Evolutionary conservation across 2,888 invertebrate genomes (phyloP).

Genomic region (Dynastes grantii): DNA sequence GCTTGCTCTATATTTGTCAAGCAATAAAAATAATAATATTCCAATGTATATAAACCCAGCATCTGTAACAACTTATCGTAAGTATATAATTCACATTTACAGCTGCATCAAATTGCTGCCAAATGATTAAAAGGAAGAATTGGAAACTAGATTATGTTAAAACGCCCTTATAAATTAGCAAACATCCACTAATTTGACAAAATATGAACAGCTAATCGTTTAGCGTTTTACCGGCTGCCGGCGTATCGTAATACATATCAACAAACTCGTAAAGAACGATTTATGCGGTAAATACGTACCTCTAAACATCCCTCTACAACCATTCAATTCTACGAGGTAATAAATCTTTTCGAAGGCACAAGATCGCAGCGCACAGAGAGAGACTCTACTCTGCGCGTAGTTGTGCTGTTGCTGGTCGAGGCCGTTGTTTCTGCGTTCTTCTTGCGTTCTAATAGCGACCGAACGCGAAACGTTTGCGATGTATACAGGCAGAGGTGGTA

Average conservation of each 20-base stretch:
- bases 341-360: slow-evolving; percentile 64
- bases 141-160: not conserved
- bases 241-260: slow-evolving; percentile 54
- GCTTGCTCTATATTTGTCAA: no score
- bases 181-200: slow-evolving; percentile 46
- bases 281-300: slow-evolving; percentile 68
- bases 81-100: no score
- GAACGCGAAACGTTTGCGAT: slow-evolving; percentile 49
- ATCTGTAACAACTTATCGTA: no score
- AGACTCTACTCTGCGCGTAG: slow-evolving; percentile 25
- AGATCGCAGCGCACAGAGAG: slow-evolving; percentile 53
- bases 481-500: slow-evolving; percentile 52
- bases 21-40: no score
- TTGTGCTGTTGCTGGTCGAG: slow-evolving; percentile 56
- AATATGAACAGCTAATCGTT: slow-evolving; percentile 50
- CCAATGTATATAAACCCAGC: no score
- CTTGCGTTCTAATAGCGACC: slow-evolving; percentile 57
- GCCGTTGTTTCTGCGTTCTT: slow-evolving; percentile 59
- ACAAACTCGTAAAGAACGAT: slow-evolving; percentile 66
- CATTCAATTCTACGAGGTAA: slow-evolving; percentile 66
- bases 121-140: not conserved
- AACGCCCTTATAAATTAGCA: slow-evolving; percentile 20
- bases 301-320: slow-evolving; percentile 67
- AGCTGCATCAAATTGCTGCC: no score
- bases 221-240: slow-evolving; percentile 40